A percentile compares a stretch with the other conserved stretches of the same genome.
Conservation (phyloP, 2,888 invertebrate genomes). For the Polydrusus cervinus region DNA sequence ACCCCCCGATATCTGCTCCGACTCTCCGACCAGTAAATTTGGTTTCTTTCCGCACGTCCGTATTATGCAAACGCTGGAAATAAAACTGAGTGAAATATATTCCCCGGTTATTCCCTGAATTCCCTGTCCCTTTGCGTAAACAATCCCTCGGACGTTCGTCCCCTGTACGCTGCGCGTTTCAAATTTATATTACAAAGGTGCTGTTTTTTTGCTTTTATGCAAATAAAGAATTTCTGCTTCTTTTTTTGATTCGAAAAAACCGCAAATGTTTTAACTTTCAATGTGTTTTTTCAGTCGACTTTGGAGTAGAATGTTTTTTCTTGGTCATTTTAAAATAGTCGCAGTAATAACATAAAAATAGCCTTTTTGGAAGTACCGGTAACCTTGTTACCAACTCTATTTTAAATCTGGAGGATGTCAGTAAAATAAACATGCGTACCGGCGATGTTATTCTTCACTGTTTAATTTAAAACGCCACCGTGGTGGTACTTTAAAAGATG, state of each 20-base stretch:
- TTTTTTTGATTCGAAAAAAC: conserved; percentile 3
- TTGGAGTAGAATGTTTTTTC: background rate
- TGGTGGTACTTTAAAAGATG: too few relatives aligned
- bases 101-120: background rate
- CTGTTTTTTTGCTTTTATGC: conserved; percentile 7
- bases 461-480: too few relatives aligned
- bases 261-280: background rate
- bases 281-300: background rate
- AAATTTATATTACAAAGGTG: conserved; percentile 16
- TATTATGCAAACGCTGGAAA: conserved; percentile 30
- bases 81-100: conserved; percentile 41
- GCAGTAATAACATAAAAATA: background rate
- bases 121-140: conserved; percentile 32
- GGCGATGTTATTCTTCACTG: too few relatives aligned
- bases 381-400: too few relatives aligned
- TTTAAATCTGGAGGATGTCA: too few relatives aligned
- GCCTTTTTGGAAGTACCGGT: too few relatives aligned
- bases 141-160: conserved; percentile 15
- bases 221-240: conserved; percentile 1
- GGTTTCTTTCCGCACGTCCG: conserved; percentile 12
- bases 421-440: too few relatives aligned
- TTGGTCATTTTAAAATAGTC: background rate
- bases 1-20: too few relatives aligned
- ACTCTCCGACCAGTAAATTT: conserved; percentile 16
- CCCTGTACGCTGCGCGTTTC: conserved; percentile 1